Evolutionary conservation across 2,888 invertebrate species (phyloP).

Genomic region (Carterocephalus palaemon): DNA sequence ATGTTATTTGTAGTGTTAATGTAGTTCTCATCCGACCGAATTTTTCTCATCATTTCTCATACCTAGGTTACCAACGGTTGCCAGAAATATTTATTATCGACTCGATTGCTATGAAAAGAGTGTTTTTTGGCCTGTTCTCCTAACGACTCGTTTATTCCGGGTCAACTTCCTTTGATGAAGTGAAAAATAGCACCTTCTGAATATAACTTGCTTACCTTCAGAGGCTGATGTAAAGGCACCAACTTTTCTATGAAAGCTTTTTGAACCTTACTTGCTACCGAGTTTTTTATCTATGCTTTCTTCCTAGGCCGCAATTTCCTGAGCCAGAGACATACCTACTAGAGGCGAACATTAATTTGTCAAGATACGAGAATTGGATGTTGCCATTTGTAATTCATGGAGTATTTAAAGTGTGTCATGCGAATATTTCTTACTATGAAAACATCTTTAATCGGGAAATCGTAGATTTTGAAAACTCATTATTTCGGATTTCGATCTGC

Average conservation of each 20-base stretch:
- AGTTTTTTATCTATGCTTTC: slow-evolving; percentile 14
- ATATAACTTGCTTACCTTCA: slow-evolving; percentile 55
- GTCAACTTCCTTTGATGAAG: slow-evolving; percentile 69
- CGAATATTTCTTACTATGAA: too few species aligned
- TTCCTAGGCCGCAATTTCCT: slow-evolving; percentile 12
- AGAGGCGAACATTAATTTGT: background rate
- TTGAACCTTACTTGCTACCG: slow-evolving; percentile 12
- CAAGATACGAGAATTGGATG: too few species aligned
- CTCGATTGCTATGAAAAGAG: slow-evolving; percentile 49
- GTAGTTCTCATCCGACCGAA: slow-evolving; percentile 11
- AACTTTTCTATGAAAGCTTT: slow-evolving; percentile 31
- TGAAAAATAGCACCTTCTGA: slow-evolving; percentile 69
- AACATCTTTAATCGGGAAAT: too few species aligned
- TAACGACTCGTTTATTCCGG: slow-evolving; percentile 61
- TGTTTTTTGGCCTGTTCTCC: slow-evolving; percentile 61
- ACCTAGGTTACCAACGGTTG: slow-evolving; percentile 12
- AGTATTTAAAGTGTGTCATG: too few species aligned
- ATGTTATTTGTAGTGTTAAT: too few species aligned
- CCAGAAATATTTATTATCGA: slow-evolving; percentile 37
- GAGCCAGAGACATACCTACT: background rate
- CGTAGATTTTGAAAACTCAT: too few species aligned
- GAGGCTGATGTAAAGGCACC: slow-evolving; percentile 38
- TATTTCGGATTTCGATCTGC: too few species aligned
- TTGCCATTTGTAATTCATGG: too few species aligned
- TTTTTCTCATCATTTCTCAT: too few species aligned